A percentile compares a stretch with the other conserved stretches of the same genome.
Conservation (phyloP, 53 echinoderm and acorn worm genomes). For the Henricia sp. region DNA sequence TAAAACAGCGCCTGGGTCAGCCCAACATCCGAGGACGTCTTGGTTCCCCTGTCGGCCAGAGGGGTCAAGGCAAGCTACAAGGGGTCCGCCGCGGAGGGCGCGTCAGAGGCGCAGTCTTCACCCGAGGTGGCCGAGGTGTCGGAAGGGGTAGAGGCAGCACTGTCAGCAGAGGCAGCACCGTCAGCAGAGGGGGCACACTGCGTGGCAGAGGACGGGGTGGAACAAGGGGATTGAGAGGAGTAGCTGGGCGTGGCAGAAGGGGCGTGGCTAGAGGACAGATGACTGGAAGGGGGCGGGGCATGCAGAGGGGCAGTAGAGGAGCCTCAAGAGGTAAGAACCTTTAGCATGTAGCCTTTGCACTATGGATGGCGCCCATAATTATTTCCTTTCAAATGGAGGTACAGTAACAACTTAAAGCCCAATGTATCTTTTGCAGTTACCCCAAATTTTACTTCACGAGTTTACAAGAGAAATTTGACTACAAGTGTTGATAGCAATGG, state of each 20-base stretch:
- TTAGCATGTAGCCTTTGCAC: neutral
- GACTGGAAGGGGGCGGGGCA: conserved; percentile 64
- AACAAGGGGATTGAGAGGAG: conserved; percentile 28
- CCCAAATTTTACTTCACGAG: neutral
- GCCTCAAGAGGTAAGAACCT: conserved; percentile 24
- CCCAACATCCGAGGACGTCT: conserved; percentile 81
- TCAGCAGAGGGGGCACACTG: conserved; percentile 14
- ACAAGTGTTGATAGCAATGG: too few relatives aligned
- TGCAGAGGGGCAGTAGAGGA: conserved; percentile 57
- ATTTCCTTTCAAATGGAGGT: neutral
- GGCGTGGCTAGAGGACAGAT: conserved; percentile 44
- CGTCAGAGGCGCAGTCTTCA: conserved; percentile 15
- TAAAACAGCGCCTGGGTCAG: conserved; percentile 70
- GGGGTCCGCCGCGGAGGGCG: conserved; percentile 55
- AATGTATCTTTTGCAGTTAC: neutral
- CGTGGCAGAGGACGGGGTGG: conserved; percentile 25
- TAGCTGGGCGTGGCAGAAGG: conserved; percentile 44
- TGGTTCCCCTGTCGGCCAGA: conserved; percentile 51
- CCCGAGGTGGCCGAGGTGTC: conserved; percentile 59
- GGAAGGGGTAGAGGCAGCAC: conserved; percentile 50
- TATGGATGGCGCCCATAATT: neutral
- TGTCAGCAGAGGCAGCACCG: conserved; percentile 30
- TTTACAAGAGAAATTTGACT: neutral
- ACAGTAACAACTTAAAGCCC: too few relatives aligned
- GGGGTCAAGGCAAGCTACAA: conserved; percentile 44